Conservation (phyloP, 2,888 invertebrate genomes). For the Pachydiplax longipennis region DNA sequence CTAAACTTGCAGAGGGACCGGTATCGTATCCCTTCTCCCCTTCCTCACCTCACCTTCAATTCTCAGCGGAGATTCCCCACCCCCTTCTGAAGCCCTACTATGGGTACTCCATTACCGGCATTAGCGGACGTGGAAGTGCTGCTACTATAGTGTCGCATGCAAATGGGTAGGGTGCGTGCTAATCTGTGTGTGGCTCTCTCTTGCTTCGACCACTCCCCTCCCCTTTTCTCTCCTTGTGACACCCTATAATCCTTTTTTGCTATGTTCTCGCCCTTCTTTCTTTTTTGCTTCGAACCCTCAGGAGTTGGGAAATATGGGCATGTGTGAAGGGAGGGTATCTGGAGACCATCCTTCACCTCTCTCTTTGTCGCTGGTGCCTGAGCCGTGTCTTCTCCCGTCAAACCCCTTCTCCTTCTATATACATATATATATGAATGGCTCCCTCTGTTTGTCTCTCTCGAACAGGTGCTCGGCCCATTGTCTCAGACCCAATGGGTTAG, state of each 20-base stretch:
- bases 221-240: not conserved
- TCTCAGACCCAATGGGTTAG: slow-evolving; percentile 21
- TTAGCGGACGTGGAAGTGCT: slow-evolving; percentile 36
- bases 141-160: not conserved
- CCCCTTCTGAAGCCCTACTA: not conserved
- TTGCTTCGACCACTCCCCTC: not conserved
- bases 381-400: not conserved
- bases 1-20: not conserved
- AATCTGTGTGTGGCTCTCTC: slow-evolving; percentile 4
- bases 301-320: not conserved
- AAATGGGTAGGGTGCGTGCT: slow-evolving; percentile 32
- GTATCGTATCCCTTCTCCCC: not conserved
- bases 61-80: not conserved
- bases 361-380: not conserved
- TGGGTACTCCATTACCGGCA: slow-evolving; percentile 36
- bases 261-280: not conserved
- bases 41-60: not conserved
- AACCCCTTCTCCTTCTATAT: not conserved
- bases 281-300: not conserved
- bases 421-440: not conserved
- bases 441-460: not conserved
- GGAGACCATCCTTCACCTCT: not conserved
- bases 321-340: not conserved
- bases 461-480: slow-evolving; percentile 9
- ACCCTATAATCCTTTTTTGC: not conserved